Base-by-base conservation (phyloP, 2,888 invertebrate genomes). In the Gymnocheta viridis region DNA sequence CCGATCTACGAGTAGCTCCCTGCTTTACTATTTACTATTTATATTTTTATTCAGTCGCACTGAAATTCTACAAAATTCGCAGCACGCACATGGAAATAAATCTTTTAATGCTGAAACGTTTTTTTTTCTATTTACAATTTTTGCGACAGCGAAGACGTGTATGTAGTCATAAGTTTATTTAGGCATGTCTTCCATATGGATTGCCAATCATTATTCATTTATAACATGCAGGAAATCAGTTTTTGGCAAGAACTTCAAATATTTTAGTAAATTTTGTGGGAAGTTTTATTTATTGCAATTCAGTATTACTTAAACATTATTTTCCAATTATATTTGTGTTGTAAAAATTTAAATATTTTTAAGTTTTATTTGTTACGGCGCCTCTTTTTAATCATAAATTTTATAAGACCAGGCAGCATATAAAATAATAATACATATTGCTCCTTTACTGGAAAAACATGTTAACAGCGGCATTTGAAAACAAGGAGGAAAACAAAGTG, bases 161-260 rank as follows among this genome's bases (percentile, higher is more conserved):
- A 27, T 62, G 17, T 35, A 35, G 6, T 62, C 41, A 22, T 62
- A 62, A 49, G 51, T 64, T 17, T 17, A 17, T 64, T 74, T 54
- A 41, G 38, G 41, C 64, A 64, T 64, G 64, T 54, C 64, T 54
- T 54, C 7, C 41, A 41, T 29, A 29, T 54, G 19, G 27, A 74
- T 74, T 27, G 41, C 64, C 38, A 51, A 19, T 44, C 49, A 51
- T 62, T 62, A 49, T 44, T 79, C 54, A 69, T 78, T 66, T 69
- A 27, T 9, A n/a, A 19, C 54, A 24, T 56, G 9, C 4, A 7
- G 58, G 44, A n/a, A 58, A 44, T 44, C 6, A 19, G 2, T 62
- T 38, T 44, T 72, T 62, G 58, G 58, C 60, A 51, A 38, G n/a
- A 38, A 17, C 4, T 17, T 29, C 19, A 10, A 54, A 12, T 44